Evolutionary conservation across 2,797 vertebrate species (phyloP).

Genomic region (Carduelis carduelis): DNA sequence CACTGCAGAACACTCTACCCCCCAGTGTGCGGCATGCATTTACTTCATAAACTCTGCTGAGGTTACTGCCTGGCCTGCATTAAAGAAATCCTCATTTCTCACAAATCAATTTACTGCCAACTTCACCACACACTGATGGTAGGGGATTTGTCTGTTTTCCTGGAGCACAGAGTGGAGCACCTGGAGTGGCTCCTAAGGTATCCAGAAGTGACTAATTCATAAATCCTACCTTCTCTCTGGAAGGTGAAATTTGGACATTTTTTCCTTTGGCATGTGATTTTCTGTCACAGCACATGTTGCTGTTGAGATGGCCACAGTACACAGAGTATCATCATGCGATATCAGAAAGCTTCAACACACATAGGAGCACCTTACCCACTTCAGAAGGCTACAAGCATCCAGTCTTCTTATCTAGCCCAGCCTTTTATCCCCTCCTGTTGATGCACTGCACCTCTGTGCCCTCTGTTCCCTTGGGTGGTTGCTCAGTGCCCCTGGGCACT

Average conservation of each 20-base stretch:
- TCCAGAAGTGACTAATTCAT: not conserved
- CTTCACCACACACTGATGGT: not conserved
- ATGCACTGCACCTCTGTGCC: not conserved
- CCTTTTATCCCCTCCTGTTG: not conserved
- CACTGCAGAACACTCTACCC: not conserved
- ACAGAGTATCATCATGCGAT: not conserved
- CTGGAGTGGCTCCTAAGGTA: not conserved
- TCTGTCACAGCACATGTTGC: not conserved
- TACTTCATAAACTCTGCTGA: not conserved
- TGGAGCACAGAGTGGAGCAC: not conserved
- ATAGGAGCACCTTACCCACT: rapidly evolving
- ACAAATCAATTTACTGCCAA: not conserved
- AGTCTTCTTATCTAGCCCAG: rapidly evolving
- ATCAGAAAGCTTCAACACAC: not conserved
- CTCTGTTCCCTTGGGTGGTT: not conserved
- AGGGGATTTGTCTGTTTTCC: not conserved
- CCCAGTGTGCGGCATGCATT: not conserved
- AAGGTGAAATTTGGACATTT: not conserved
- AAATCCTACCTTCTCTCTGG: not conserved
- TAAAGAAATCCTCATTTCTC: not conserved
- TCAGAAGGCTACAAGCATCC: not conserved
- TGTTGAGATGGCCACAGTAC: not conserved
- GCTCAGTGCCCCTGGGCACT: not conserved
- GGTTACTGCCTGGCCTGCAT: not conserved
- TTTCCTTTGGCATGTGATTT: not conserved